A percentile compares a stretch with the other conserved stretches of the same genome.
phyloP scores from a whole-genome alignment of 2,888 invertebrate species.

The Criorhina ranunculi region DNA sequence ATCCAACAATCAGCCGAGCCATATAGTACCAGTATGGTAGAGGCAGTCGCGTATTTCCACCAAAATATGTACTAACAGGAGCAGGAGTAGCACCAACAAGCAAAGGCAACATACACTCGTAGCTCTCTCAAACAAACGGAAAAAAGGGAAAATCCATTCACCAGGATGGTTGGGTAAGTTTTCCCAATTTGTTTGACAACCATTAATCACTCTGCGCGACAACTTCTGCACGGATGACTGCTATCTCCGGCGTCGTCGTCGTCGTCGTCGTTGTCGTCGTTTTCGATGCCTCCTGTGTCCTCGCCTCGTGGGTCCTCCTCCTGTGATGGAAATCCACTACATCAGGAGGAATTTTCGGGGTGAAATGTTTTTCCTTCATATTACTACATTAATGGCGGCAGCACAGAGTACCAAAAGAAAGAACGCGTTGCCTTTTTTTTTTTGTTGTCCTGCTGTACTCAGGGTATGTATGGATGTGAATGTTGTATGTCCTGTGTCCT shows the following conservation, averaged over 20 bases:
- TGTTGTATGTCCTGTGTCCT: slow-evolving; percentile 67
- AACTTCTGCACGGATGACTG: slow-evolving; percentile 82
- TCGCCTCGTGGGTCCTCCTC: slow-evolving; percentile 40
- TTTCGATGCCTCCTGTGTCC: slow-evolving; percentile 66
- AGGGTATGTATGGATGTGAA: slow-evolving; percentile 39
- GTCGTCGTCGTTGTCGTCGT: slow-evolving; percentile 57
- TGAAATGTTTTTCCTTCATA: slow-evolving; percentile 77
- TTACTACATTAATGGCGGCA: slow-evolving; percentile 76
- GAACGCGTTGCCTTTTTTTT: slow-evolving; percentile 60
- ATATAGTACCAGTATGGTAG: slow-evolving; percentile 33
- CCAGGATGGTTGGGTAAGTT: slow-evolving; percentile 76
- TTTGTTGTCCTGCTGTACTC: background rate
- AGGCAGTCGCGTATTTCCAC: slow-evolving; percentile 57
- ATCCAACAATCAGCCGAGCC: slow-evolving; percentile 36
- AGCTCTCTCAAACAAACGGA: slow-evolving; percentile 42
- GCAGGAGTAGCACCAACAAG: slow-evolving; percentile 23
- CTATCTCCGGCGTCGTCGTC: slow-evolving; percentile 77
- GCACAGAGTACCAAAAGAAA: slow-evolving; percentile 61
- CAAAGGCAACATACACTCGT: slow-evolving; percentile 24
- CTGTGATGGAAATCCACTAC: slow-evolving; percentile 71
- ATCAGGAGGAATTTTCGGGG: slow-evolving; percentile 77
- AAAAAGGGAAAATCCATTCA: slow-evolving; percentile 75
- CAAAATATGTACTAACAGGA: slow-evolving; percentile 47
- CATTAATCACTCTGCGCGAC: slow-evolving; percentile 82
- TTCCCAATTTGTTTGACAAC: slow-evolving; percentile 82